A percentile compares a stretch with the other conserved stretches of the same genome.
Evolutionary conservation across 1,140 invertebrate species (phyloP).

Genomic region (Nasonia longicornis): DNA sequence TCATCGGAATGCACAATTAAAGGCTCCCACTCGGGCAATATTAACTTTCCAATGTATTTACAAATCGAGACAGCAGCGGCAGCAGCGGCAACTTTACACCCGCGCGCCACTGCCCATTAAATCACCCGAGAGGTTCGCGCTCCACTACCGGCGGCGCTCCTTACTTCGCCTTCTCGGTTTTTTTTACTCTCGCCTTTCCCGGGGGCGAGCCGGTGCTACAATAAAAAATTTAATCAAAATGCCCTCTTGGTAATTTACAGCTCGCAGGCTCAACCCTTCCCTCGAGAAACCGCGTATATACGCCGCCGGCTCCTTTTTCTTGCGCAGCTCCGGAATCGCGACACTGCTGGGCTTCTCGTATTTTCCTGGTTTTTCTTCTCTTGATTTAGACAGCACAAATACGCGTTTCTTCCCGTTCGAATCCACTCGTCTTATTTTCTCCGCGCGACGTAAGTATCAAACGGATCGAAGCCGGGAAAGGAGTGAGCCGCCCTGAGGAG

Average conservation of each 20-base stretch:
- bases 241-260: conserved; percentile 69
- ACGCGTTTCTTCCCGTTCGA: neutral
- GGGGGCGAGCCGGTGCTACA: conserved; percentile 53
- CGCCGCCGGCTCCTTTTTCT: neutral
- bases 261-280: conserved; percentile 61
- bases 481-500: neutral
- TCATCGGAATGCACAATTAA: conserved; percentile 27
- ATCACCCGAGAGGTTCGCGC: conserved; percentile 58
- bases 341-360: neutral
- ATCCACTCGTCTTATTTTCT: too few species aligned
- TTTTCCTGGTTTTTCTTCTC: neutral
- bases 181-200: conserved; percentile 4
- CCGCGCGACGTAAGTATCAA: too few species aligned
- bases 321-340: conserved; percentile 25
- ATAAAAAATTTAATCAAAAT: conserved; percentile 72
- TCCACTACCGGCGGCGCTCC: conserved; percentile 15
- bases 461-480: neutral
- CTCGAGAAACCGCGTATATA: conserved; percentile 34
- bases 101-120: conserved; percentile 56
- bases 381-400: neutral
- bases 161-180: conserved; percentile 46
- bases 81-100: conserved; percentile 3
- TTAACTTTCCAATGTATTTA: conserved; percentile 39
- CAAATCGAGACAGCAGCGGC: conserved; percentile 10
- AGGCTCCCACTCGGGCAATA: conserved; percentile 5